phyloP scores from a whole-genome alignment of 2,888 invertebrate genomes.

The Oscheius myriophilus region DNA sequence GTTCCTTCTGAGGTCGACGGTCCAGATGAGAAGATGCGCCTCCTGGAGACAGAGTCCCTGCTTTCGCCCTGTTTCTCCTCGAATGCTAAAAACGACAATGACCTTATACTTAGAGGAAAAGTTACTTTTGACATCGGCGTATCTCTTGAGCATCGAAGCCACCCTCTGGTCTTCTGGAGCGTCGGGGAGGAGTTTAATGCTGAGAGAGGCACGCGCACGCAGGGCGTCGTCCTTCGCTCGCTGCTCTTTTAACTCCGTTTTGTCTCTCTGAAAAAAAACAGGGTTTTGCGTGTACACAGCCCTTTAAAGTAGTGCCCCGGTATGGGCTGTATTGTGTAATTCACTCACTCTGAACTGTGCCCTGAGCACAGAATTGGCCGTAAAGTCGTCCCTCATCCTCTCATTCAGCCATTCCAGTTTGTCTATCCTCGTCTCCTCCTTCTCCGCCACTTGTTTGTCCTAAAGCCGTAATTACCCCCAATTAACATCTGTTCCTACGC shows the following conservation, averaged over 20 bases:
- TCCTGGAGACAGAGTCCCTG: constrained; percentile 37
- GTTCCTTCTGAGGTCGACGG: constrained; percentile 34
- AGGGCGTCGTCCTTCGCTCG: constrained; percentile 60
- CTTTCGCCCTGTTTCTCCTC: constrained; percentile 45
- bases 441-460: constrained; percentile 75
- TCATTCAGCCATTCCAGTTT: constrained; percentile 81
- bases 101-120: neutral
- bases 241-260: constrained; percentile 54
- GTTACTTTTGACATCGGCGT: constrained; percentile 55
- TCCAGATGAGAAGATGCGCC: constrained; percentile 39
- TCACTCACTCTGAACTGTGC: constrained; percentile 83
- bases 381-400: constrained; percentile 90
- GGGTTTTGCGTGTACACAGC: too few species aligned
- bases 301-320: too few species aligned
- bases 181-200: constrained; percentile 56
- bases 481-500: constrained; percentile 79
- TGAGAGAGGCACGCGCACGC: constrained; percentile 52
- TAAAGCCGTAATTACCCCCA: constrained; percentile 67
- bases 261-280: constrained; percentile 51
- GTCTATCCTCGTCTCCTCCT: constrained; percentile 94
- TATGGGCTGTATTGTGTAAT: too few species aligned
- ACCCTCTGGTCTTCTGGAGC: constrained; percentile 57
- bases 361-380: constrained; percentile 86
- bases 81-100: constrained; percentile 38
- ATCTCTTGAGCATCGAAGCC: constrained; percentile 58